Conservation (phyloP, 2,888 invertebrate species). For the Notodonta dromedarius region DNA sequence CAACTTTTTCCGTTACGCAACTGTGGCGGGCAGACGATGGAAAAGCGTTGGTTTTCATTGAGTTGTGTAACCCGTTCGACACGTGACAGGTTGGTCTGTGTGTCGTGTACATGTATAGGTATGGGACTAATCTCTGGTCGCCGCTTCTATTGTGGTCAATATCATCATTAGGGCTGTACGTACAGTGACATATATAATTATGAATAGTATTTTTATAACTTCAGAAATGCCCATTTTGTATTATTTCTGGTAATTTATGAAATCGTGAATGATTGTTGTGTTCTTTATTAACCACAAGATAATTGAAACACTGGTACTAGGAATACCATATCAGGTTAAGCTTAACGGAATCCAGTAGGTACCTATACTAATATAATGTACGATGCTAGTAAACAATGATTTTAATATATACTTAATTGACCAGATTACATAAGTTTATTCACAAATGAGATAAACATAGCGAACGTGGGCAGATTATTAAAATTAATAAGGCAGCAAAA, state of each 20-base stretch:
- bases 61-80: slow-evolving; percentile 48
- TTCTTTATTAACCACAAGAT: too few species aligned
- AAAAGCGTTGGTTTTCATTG: slow-evolving; percentile 54
- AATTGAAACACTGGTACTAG: too few species aligned
- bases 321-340: too few species aligned
- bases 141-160: slow-evolving; percentile 27
- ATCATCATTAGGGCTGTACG: slow-evolving; percentile 18
- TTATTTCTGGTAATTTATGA: too few species aligned
- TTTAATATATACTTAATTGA: neutral
- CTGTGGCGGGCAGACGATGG: slow-evolving; percentile 42
- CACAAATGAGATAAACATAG: neutral
- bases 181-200: neutral
- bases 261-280: too few species aligned
- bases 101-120: slow-evolving; percentile 31
- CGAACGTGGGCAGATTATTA: neutral
- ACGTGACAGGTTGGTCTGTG: slow-evolving; percentile 27
- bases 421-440: neutral
- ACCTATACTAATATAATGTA: neutral
- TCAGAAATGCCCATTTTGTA: too few species aligned
- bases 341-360: neutral
- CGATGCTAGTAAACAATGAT: neutral
- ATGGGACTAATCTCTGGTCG: slow-evolving; percentile 35
- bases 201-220: too few species aligned
- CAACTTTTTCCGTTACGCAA: slow-evolving; percentile 56
- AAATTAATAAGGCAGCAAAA: slow-evolving; percentile 3